These are phyloP conservation scores for Athalia circularis DNA, from an alignment of 2,888 invertebrate genomes.

Conservation along the genomic window DNA sequence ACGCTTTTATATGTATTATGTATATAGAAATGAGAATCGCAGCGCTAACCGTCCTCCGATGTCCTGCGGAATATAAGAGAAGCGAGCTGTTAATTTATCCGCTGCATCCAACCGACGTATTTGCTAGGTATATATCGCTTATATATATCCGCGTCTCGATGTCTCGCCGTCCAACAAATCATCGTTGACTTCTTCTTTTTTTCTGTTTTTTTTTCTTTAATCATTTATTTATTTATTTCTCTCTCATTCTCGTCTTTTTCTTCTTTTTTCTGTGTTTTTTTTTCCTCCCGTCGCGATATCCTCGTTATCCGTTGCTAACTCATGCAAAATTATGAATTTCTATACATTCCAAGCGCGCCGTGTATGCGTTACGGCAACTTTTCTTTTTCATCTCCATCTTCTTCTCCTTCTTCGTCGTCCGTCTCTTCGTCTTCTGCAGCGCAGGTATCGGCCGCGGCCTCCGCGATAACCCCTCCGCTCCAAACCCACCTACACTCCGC, in stretches of 20 bases:
- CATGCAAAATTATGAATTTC: slow-evolving; percentile 33
- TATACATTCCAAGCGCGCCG: not conserved
- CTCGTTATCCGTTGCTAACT: not conserved
- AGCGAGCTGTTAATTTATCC: no score
- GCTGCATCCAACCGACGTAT: no score
- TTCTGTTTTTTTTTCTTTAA: no score
- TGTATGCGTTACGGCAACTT: not conserved
- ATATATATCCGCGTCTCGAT: slow-evolving; percentile 10
- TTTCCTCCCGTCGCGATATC: slow-evolving; percentile 5
- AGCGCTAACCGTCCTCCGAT: no score
- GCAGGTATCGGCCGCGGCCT: slow-evolving; percentile 58
- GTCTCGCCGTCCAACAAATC: slow-evolving; percentile 24
- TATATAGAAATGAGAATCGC: no score
- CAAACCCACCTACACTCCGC: slow-evolving; percentile 25
- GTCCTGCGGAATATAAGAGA: no score
- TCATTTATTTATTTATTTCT: no score
- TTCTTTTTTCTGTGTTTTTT: no score
- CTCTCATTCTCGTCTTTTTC: no score
- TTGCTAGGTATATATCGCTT: not conserved
- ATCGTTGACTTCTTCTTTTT: slow-evolving; percentile 13
- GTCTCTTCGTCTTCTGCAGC: not conserved
- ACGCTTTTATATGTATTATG: no score
- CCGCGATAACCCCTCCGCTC: slow-evolving; percentile 61
- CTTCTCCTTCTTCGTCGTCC: not conserved
- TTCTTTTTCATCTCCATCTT: not conserved